These are phyloP conservation scores for Orientallactaga sibirica DNA, from an alignment of 2,797 vertebrate species.

Conservation along the genomic window DNA sequence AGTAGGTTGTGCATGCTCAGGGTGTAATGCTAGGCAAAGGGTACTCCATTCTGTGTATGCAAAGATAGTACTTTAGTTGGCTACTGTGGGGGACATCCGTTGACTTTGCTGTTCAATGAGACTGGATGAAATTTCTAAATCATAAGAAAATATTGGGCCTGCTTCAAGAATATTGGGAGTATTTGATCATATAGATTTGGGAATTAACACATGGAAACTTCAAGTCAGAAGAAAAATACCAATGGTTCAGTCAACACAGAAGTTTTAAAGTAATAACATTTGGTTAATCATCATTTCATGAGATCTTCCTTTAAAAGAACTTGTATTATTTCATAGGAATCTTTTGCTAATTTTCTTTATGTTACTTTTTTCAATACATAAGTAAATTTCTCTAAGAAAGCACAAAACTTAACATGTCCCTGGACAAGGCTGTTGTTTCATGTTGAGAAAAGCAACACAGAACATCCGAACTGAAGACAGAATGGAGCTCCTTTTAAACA, in stretches of 20 bases:
- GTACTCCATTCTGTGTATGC: not conserved
- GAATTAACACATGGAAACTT: not conserved
- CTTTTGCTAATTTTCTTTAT: constrained; percentile 68
- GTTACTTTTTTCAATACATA: constrained; percentile 79
- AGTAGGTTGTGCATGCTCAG: not conserved
- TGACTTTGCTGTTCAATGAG: not conserved
- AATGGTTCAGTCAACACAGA: not conserved
- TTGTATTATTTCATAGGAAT: constrained; percentile 70
- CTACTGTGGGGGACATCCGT: not conserved
- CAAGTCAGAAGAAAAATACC: constrained; percentile 35
- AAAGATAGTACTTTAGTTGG: not conserved
- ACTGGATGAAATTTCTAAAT: not conserved
- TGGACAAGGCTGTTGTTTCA: constrained; percentile 81
- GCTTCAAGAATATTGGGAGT: constrained; percentile 16
- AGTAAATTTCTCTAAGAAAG: constrained; percentile 78
- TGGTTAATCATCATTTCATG: constrained; percentile 51
- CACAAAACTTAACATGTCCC: constrained; percentile 73
- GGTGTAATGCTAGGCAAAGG: not conserved
- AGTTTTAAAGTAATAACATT: constrained; percentile 17
- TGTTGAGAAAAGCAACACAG: constrained; percentile 56
- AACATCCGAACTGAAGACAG: constrained; percentile 70
- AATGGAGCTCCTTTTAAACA: constrained; percentile 57
- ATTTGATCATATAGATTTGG: constrained; percentile 26
- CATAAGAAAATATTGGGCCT: not conserved
- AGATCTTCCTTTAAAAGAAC: constrained; percentile 61